Evolutionary conservation across 1,140 invertebrate species (phyloP), one percentile per base, ranked within the genome.

Genomic region (Pseudobourletiella spinata): DNA sequence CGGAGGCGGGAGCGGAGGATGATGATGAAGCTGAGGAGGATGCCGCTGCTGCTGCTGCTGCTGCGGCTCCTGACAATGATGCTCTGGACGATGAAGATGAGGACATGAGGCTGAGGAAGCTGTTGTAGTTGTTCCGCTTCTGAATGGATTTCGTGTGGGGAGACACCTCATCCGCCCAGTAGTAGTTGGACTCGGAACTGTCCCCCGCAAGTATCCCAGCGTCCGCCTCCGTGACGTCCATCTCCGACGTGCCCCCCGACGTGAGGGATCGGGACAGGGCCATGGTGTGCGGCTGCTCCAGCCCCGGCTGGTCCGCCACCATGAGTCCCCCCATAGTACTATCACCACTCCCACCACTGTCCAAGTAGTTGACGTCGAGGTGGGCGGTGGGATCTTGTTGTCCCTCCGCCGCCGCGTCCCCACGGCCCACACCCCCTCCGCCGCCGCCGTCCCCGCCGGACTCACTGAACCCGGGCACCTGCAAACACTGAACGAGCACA

Each of bases 51-150:
- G 11, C 11, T 48, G 14, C 6, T 48, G 11, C 22, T 48, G 11
- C 18, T 22, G n/a, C n/a, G n/a, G n/a, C n/a, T n/a, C n/a, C n/a
- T n/a, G n/a, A n/a, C n/a, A n/a, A n/a, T n/a, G n/a, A n/a, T n/a
- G n/a, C 18, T 18, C 14, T 51, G 48, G 48, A 51, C 14, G 48
- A 51, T 14, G 48, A 51, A 26, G 48, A 51, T 4, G 48, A 51
- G 14, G 48, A 51, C 11, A 51, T 26, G 4, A 51, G 48, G 8
- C 3, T 51, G 25, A 51, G 48, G 48, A 51, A 51, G 48, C 24
- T 46, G n/a, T 48, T 48, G n/a, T 51, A 51, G 28, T 51, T 51
- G 22, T 51, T 51, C 28, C 48, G 25, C n/a, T 51, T 51, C n/a
- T 51, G 48, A 25, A 51, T 26, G 14, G 44, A 48, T n/a, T 51